Percentiles rank a stretch among this genome's conserved stretches.
phyloP scores from a whole-genome alignment of 35 echinoderm and acorn worm genomes.

The Hemicentrotus pulcherrimus region DNA sequence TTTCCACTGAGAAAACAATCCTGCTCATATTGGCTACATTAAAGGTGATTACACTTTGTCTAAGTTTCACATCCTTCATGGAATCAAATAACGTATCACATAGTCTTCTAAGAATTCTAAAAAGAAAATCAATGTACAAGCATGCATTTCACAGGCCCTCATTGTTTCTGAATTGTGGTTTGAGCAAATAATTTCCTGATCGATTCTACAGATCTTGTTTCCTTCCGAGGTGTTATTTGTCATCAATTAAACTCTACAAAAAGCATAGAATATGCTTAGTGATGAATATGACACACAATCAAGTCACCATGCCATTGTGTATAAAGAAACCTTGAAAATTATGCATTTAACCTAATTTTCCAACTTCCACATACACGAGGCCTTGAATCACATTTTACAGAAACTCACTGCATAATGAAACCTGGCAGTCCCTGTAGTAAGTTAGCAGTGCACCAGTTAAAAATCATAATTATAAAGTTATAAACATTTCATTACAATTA shows the following conservation, averaged over 20 bases:
- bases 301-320: background rate
- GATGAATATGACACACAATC: background rate
- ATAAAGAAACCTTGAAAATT: background rate
- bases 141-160: background rate
- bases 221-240: background rate
- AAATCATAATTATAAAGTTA: background rate
- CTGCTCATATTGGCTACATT: background rate
- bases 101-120: background rate
- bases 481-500: background rate
- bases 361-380: background rate
- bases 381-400: background rate
- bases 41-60: constrained; percentile 5
- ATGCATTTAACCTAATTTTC: background rate
- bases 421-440: background rate
- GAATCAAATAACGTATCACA: background rate
- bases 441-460: background rate
- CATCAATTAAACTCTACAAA: background rate
- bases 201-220: background rate
- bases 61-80: background rate
- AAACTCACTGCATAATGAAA: background rate
- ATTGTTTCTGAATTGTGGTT: constrained; percentile 18
- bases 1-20: constrained; percentile 12
- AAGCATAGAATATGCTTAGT: background rate
- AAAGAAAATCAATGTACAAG: background rate
- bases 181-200: constrained; percentile 9